Evolutionary conservation across 2,888 invertebrate genomes (phyloP).

Genomic region (Clunio marinus): DNA sequence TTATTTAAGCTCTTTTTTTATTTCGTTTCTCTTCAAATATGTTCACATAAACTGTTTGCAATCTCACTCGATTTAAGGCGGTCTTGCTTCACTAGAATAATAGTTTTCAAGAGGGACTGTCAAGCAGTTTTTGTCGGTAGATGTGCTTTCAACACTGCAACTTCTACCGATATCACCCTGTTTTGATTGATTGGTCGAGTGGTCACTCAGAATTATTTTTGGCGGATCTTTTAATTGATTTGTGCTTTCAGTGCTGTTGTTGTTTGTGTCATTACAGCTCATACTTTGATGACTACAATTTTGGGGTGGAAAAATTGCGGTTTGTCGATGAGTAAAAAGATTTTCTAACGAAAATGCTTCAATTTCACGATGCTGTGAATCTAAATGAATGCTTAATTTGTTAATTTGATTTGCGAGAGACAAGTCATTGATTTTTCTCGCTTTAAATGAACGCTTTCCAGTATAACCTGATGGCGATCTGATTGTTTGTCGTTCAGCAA

Average conservation of each 20-base stretch:
- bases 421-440: slow-evolving; percentile 12
- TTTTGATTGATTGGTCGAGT: slow-evolving; percentile 23
- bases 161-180: slow-evolving; percentile 17
- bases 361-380: not conserved
- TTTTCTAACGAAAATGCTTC: not conserved
- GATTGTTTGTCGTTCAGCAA: not conserved
- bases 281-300: slow-evolving; percentile 26
- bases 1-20: slow-evolving; percentile 16
- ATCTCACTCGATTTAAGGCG: slow-evolving; percentile 26
- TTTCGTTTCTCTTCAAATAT: slow-evolving; percentile 10
- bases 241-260: slow-evolving; percentile 34
- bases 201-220: slow-evolving; percentile 37
- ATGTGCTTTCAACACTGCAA: not conserved
- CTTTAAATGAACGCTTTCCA: slow-evolving; percentile 13
- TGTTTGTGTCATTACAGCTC: slow-evolving; percentile 36
- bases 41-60: not conserved
- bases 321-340: not conserved
- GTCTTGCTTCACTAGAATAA: slow-evolving; percentile 39
- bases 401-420: not conserved
- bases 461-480: not conserved
- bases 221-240: slow-evolving; percentile 32
- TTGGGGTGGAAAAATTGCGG: not conserved
- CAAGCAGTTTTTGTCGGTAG: slow-evolving; percentile 32
- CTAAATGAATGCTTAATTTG: slow-evolving; percentile 22
- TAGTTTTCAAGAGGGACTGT: slow-evolving; percentile 32